Evolutionary conservation across 2,888 invertebrate genomes (phyloP).

Genomic region (Lithodes maja): DNA sequence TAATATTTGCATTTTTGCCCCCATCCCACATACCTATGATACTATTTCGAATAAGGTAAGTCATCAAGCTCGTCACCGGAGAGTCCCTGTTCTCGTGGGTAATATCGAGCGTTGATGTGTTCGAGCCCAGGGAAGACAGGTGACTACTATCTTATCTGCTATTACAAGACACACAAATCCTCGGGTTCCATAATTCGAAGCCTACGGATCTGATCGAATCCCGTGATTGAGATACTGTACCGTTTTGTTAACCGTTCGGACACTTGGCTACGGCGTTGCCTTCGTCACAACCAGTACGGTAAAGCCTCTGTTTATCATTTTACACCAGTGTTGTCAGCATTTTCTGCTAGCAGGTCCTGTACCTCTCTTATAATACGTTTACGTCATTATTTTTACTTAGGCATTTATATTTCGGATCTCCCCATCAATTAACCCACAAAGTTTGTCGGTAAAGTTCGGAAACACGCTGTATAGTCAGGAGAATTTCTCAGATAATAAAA

Average conservation of each 20-base stretch:
- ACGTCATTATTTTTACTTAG: too few species aligned
- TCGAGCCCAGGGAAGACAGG: neutral
- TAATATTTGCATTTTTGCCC: too few species aligned
- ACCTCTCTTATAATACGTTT: too few species aligned
- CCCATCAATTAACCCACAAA: too few species aligned
- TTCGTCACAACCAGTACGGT: conserved; percentile 1
- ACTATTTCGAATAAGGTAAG: neutral
- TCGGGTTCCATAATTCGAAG: neutral
- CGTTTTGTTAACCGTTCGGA: neutral
- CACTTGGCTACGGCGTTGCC: conserved; percentile 20
- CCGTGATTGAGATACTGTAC: neutral
- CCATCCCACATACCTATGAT: neutral
- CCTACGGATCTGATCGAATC: conserved; percentile 27
- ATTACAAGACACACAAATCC: conserved; percentile 13
- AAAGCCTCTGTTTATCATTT: conserved; percentile 8
- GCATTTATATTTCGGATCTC: too few species aligned
- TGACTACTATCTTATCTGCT: conserved; percentile 20
- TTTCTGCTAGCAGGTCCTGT: too few species aligned
- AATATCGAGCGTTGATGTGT: conserved; percentile 5
- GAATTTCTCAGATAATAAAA: too few species aligned
- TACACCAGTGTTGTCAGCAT: neutral
- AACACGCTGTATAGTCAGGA: too few species aligned
- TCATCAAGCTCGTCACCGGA: neutral
- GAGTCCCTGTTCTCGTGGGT: conserved; percentile 1
- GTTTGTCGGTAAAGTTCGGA: too few species aligned